Evolutionary conservation across 64 coral and sea anemone genomes (phyloP).

Genomic region (Pocillopora damicornis): DNA sequence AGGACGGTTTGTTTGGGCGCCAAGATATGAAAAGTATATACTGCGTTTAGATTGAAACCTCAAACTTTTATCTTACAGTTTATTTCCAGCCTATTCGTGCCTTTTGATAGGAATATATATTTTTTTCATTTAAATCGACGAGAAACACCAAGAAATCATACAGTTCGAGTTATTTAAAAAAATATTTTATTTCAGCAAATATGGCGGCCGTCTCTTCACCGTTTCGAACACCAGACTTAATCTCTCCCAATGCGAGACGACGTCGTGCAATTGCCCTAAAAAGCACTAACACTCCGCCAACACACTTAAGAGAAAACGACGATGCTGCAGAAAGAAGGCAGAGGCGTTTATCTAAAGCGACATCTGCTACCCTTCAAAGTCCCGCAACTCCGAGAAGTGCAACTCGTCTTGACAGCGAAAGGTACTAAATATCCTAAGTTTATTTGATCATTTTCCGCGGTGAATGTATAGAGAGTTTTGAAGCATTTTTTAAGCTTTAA

Average conservation of each 20-base stretch:
- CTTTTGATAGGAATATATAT: not conserved
- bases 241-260: slow-evolving; percentile 72
- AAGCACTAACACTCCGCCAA: slow-evolving; percentile 41
- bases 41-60: too few species aligned
- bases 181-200: not conserved
- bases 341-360: slow-evolving; percentile 61
- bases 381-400: slow-evolving; percentile 77
- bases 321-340: slow-evolving; percentile 78
- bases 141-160: too few species aligned
- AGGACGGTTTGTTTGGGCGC: slow-evolving; percentile 54
- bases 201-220: slow-evolving; percentile 46
- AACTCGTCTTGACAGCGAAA: slow-evolving; percentile 56
- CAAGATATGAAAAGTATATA: slow-evolving; percentile 25
- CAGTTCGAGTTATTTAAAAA: too few species aligned
- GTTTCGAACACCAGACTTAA: slow-evolving; percentile 63
- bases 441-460: too few species aligned
- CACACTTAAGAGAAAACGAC: slow-evolving; percentile 71
- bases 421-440: slow-evolving; percentile 8
- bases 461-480: too few species aligned
- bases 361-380: slow-evolving; percentile 62
- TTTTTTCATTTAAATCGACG: not conserved
- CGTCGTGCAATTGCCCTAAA: slow-evolving; percentile 41
- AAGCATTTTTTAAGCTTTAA: too few species aligned
- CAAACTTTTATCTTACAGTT: too few species aligned
- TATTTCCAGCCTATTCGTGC: too few species aligned